Base-by-base conservation (phyloP, 2,888 invertebrate genomes). In the Rugalucina vietnamica region DNA sequence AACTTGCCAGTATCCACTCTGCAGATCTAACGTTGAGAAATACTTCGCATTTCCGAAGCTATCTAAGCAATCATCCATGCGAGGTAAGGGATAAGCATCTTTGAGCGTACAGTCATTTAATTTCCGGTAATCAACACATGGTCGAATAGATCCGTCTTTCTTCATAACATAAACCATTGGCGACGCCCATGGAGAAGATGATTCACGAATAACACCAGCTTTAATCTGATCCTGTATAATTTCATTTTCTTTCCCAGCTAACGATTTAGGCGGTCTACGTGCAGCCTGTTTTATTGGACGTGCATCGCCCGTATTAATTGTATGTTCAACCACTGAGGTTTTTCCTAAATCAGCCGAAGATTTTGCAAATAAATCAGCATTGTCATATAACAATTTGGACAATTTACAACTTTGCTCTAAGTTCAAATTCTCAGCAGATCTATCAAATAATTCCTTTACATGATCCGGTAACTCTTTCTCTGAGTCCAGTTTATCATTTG, bases 1-100 rank as follows among this genome's bases (percentile, higher is more conserved):
- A 36, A 89, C 76, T 72, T 90, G 90, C 54, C 79, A 86, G 50
- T 85, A 90, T 32, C 88, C 86, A 14, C 80, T 78, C 24, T 74
- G 21, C 14, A 90, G 49, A 34, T 90, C 85, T 43, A 89, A 32
- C n/a, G 80, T 80, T 3, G 39, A 65, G 71, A 88, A 88, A 10
- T 54, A 77, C 36, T 36, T 78, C 4, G 82, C 74, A n/a, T n/a
- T 24, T 60, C 36, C 49, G 2, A 36, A 24, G 34, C 27, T 24
- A 36, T 37, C 50, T 27, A 76, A 32, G 57, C 60, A 43, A n/a
- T 50, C 36, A 54, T 54, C 10, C 3, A 54, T 71, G 21, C 27
- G 21, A 18, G 50, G 70, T 49, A 73, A 73, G 5, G 73, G 73
- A 49, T 73, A 49, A 12, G 73, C 73, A 54, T 57, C 29, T 36